These are phyloP conservation scores for Anolis sagrei DNA, from an alignment of 2,113 vertebrate genomes.

Conservation along the genomic window DNA sequence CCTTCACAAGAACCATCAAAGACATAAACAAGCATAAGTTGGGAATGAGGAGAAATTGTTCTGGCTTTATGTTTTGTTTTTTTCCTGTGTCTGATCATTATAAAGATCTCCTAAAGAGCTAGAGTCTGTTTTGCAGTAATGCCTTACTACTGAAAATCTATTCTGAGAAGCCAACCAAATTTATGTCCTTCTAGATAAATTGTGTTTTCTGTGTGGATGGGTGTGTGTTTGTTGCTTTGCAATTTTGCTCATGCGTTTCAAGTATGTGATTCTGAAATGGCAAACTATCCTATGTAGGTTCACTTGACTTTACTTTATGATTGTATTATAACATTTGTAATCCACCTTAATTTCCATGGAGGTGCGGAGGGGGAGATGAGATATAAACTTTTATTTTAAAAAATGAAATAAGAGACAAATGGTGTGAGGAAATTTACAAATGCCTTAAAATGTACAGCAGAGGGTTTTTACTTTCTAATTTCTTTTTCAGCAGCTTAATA, in stretches of 20 bases:
- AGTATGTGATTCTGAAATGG: not conserved
- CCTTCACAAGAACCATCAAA: too few relatives aligned
- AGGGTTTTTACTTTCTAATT: conserved; percentile 50
- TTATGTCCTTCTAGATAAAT: not conserved
- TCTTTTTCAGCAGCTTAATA: conserved; percentile 49
- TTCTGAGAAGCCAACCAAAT: not conserved
- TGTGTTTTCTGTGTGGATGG: not conserved
- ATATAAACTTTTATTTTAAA: not conserved
- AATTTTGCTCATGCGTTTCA: not conserved
- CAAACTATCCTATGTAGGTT: not conserved
- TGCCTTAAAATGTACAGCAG: conserved; percentile 30
- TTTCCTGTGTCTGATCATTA: not conserved
- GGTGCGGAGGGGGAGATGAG: too few relatives aligned
- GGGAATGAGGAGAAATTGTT: not conserved
- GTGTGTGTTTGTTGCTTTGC: not conserved
- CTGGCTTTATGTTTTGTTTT: not conserved
- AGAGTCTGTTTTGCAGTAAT: not conserved
- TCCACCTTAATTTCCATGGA: conserved; percentile 24
- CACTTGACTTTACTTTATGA: not conserved
- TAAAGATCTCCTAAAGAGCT: not conserved
- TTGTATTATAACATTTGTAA: not conserved
- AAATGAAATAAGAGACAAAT: conserved; percentile 4
- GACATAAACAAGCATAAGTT: too few relatives aligned
- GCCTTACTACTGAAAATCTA: not conserved
- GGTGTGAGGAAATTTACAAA: not conserved